These are phyloP conservation scores for Orestias chungarensis DNA, from an alignment of 2,797 vertebrate species.

Conservation along the genomic window DNA sequence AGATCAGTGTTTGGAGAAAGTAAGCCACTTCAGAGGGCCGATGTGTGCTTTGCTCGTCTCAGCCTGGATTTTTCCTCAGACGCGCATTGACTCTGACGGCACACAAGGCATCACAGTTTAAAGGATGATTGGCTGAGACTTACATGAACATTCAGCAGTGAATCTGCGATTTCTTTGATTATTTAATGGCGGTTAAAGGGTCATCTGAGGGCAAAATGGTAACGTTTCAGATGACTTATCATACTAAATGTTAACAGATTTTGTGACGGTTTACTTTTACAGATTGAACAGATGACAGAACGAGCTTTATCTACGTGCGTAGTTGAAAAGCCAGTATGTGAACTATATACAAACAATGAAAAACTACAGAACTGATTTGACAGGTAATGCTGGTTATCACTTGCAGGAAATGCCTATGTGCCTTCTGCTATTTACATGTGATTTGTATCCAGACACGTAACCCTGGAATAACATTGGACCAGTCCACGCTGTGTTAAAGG, in stretches of 20 bases:
- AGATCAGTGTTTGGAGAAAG: conserved; percentile 71
- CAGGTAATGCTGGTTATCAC: conserved; percentile 6
- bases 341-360: background rate
- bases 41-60: conserved; percentile 49
- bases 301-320: conserved; percentile 7
- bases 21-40: conserved; percentile 61
- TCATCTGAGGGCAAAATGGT: conserved; percentile 26
- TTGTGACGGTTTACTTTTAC: conserved; percentile 30
- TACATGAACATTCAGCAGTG: conserved; percentile 34
- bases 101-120: conserved; percentile 25
- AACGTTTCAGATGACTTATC: conserved; percentile 36
- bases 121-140: conserved; percentile 35
- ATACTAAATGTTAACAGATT: conserved; percentile 29
- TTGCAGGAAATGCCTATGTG: conserved; percentile 8
- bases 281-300: conserved; percentile 13
- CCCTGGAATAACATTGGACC: conserved; percentile 17
- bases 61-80: conserved; percentile 32
- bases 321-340: conserved; percentile 13
- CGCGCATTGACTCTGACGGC: conserved; percentile 31
- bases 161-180: conserved; percentile 42
- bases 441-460: conserved; percentile 22
- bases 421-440: conserved; percentile 14
- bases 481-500: conserved; percentile 8
- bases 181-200: conserved; percentile 39
- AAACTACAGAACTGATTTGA: background rate